Conservation (phyloP, 2,797 vertebrate species). For the Pipistrellus nathusii region DNA sequence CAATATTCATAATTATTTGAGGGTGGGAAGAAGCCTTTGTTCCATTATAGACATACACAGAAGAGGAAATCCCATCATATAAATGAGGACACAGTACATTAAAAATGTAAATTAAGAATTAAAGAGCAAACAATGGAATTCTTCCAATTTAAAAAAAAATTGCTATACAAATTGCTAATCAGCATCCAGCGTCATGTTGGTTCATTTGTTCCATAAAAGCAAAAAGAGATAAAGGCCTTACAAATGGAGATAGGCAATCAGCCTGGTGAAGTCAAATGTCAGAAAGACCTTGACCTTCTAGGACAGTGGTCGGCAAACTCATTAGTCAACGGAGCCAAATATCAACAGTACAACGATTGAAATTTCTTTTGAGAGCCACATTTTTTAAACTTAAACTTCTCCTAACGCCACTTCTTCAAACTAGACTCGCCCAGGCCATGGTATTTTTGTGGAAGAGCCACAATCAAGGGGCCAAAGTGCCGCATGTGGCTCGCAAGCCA, state of each 20-base stretch:
- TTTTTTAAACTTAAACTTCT: too few relatives aligned
- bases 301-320: background rate
- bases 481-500: too few relatives aligned
- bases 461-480: too few relatives aligned
- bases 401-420: too few relatives aligned
- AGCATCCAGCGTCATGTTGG: constrained; percentile 81
- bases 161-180: constrained; percentile 84
- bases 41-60: constrained; percentile 82
- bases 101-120: constrained; percentile 88
- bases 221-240: constrained; percentile 37
- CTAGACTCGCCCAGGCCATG: too few relatives aligned
- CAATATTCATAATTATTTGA: constrained; percentile 79
- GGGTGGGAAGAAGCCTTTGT: constrained; percentile 54
- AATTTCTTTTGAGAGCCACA: too few relatives aligned
- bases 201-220: constrained; percentile 78
- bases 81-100: constrained; percentile 86
- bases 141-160: constrained; percentile 73
- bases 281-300: background rate
- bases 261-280: background rate
- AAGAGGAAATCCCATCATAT: constrained; percentile 82
- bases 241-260: background rate
- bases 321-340: too few relatives aligned
- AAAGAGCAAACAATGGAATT: constrained; percentile 87
- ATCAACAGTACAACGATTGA: too few relatives aligned
- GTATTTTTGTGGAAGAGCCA: too few relatives aligned